Conservation (phyloP, 2,113 vertebrate species). For the Mionectes macconnelli region DNA sequence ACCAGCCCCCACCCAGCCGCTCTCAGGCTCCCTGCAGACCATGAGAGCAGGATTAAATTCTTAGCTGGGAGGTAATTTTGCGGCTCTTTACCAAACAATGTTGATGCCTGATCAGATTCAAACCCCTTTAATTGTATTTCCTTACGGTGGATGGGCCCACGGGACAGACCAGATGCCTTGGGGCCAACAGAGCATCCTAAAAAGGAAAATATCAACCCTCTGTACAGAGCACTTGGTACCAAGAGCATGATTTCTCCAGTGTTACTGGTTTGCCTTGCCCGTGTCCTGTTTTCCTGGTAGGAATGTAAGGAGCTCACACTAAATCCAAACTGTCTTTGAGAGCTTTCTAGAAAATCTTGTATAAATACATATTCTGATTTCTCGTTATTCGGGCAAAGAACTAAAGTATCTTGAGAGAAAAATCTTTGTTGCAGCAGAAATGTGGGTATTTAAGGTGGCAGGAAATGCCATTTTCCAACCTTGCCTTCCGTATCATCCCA, state of each 20-base stretch:
- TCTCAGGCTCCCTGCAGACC: not conserved
- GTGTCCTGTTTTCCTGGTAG: not conserved
- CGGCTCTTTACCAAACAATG: not conserved
- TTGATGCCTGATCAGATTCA: not conserved
- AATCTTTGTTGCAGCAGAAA: not conserved
- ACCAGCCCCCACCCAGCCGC: not conserved
- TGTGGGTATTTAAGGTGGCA: not conserved
- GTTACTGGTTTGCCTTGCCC: not conserved
- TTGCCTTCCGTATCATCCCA: not conserved
- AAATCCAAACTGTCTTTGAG: not conserved
- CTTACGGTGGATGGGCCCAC: not conserved
- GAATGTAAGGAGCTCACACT: not conserved
- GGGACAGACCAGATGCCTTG: not conserved
- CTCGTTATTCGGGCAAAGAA: not conserved
- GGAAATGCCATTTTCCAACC: not conserved
- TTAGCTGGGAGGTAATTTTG: not conserved
- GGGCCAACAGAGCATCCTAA: not conserved
- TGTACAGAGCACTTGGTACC: not conserved
- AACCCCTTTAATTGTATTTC: not conserved
- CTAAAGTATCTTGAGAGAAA: not conserved
- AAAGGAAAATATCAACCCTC: not conserved
- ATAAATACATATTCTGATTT: not conserved
- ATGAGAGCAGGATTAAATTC: not conserved
- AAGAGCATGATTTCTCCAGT: fast-evolving
- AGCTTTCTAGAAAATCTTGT: not conserved